Conservation (phyloP, 2,797 vertebrate species). For the Hypotaenidia okinawae region DNA sequence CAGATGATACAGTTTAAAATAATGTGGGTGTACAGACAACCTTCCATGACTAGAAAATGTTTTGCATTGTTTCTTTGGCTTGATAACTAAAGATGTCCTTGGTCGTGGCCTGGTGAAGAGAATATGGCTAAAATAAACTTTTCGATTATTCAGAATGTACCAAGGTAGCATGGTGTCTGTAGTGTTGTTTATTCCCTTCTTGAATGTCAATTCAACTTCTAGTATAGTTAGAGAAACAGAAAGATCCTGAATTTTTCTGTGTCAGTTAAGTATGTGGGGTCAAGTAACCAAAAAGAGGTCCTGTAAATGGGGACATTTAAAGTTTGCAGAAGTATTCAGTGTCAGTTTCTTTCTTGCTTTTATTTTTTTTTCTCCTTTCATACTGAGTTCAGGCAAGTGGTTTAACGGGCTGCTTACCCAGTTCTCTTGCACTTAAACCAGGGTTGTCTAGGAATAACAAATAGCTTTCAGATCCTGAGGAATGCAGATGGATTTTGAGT, state of each 20-base stretch:
- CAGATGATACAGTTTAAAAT: neutral
- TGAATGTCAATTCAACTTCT: neutral
- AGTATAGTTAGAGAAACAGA: neutral
- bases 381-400: neutral
- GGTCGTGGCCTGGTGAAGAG: neutral
- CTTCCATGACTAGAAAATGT: neutral
- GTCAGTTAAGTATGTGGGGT: neutral
- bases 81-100: neutral
- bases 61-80: neutral
- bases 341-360: neutral
- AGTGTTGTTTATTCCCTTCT: neutral
- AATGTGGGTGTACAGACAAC: neutral
- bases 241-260: neutral
- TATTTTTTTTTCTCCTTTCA: neutral
- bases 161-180: neutral
- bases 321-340: neutral
- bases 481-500: neutral
- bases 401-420: neutral
- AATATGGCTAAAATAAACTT: neutral
- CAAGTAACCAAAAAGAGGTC: neutral
- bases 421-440: neutral
- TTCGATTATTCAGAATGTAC: neutral
- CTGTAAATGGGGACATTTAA: neutral
- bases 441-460: neutral
- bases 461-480: neutral